These are phyloP conservation scores for Hassar affinis DNA, from an alignment of 2,113 vertebrate genomes.

Conservation along the genomic window DNA sequence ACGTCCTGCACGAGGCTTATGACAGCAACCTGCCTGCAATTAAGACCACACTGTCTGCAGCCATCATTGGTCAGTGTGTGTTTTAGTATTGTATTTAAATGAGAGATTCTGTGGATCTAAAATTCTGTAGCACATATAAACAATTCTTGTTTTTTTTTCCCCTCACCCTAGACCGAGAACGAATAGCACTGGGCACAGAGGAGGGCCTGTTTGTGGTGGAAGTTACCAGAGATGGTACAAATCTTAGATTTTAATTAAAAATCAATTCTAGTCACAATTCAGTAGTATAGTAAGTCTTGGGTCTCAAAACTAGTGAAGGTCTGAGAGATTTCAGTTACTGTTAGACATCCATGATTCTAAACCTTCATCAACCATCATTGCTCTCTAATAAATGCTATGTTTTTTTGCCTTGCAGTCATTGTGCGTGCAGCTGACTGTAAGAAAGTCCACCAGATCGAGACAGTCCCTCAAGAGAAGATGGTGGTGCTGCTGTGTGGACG, in stretches of 20 bases:
- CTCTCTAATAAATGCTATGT: background rate
- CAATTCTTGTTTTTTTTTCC: background rate
- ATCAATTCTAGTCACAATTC: background rate
- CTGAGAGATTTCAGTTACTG: background rate
- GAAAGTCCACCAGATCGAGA: slow-evolving; percentile 92
- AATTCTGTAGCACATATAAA: background rate
- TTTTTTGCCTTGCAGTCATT: slow-evolving; percentile 75
- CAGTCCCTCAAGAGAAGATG: slow-evolving; percentile 85
- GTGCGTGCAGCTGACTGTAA: slow-evolving; percentile 92
- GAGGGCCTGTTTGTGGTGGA: slow-evolving; percentile 94
- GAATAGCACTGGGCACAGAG: slow-evolving; percentile 89
- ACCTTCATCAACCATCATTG: background rate
- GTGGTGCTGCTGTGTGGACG: slow-evolving; percentile 86
- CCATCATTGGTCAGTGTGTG: slow-evolving; percentile 80
- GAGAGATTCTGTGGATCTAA: background rate
- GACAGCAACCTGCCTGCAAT: slow-evolving; percentile 90
- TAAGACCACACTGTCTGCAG: slow-evolving; percentile 84
- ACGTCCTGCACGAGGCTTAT: slow-evolving; percentile 89
- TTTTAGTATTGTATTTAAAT: background rate
- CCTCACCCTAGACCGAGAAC: slow-evolving; percentile 82
- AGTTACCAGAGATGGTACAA: slow-evolving; percentile 90
- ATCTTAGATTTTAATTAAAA: background rate
- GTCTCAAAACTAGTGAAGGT: background rate
- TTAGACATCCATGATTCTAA: background rate
- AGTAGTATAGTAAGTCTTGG: background rate